Percentiles rank a stretch among this genome's conserved stretches.
These are phyloP conservation scores for Drosophila multiciliata DNA, from an alignment of 2,888 invertebrate species.

Conservation along the genomic window DNA sequence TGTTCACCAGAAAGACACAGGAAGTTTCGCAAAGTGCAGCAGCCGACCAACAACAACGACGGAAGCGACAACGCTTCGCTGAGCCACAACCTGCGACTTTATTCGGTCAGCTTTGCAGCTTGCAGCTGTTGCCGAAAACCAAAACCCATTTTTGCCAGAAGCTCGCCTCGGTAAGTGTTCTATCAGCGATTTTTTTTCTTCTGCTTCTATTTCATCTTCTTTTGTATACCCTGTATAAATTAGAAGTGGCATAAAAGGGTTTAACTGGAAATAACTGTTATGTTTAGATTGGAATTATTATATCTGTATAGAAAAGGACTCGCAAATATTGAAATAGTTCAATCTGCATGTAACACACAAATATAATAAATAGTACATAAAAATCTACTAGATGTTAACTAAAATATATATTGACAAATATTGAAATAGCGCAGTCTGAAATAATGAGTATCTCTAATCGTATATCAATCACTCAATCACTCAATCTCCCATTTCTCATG, in stretches of 20 bases:
- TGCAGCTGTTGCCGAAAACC: conserved; percentile 61
- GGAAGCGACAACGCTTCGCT: conserved; percentile 65
- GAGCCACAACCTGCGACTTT: conserved; percentile 35
- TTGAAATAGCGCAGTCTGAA: neutral
- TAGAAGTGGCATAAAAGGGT: neutral
- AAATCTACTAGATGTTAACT: neutral
- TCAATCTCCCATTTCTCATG: conserved; percentile 1
- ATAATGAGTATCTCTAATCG: neutral
- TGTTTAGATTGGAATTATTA: neutral
- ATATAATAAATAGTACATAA: no score
- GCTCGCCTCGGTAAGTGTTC: conserved; percentile 54
- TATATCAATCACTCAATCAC: neutral
- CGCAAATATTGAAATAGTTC: neutral
- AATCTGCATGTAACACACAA: neutral
- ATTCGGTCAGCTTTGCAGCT: conserved; percentile 35
- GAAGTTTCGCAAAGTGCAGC: conserved; percentile 79
- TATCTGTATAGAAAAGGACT: neutral
- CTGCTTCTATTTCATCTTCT: neutral
- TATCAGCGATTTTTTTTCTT: neutral
- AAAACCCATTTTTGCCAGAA: conserved; percentile 37
- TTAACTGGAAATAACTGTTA: neutral
- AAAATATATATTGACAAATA: neutral
- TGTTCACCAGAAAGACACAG: conserved; percentile 60
- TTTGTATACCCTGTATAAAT: neutral
- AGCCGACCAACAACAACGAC: conserved; percentile 55